phyloP scores from a whole-genome alignment of 2,888 invertebrate species.

The Listrodromus nycthemerus region DNA sequence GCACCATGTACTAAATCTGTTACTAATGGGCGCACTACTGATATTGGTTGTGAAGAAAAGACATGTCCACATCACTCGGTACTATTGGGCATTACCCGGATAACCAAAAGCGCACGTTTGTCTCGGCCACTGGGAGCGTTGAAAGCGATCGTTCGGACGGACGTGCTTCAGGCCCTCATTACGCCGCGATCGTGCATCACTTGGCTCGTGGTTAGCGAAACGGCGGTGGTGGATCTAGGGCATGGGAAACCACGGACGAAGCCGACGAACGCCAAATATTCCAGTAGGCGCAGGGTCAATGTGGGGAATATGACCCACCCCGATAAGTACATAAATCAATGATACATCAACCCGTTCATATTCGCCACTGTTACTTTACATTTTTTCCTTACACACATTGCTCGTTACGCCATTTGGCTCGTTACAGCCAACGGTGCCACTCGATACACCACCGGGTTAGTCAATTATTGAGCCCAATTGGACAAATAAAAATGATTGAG shows the following conservation, averaged over 20 bases:
- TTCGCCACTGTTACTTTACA: neutral
- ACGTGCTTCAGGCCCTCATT: constrained; percentile 86
- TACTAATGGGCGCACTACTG: no score
- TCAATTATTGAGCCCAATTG: constrained; percentile 29
- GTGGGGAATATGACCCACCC: neutral
- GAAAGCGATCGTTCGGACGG: constrained; percentile 89
- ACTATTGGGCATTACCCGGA: constrained; percentile 11
- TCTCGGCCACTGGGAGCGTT: constrained; percentile 84
- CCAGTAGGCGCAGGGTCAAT: constrained; percentile 84
- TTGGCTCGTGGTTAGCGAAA: constrained; percentile 86
- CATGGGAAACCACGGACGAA: constrained; percentile 86
- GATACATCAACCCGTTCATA: neutral
- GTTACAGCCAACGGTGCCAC: neutral
- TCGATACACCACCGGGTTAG: constrained; percentile 23
- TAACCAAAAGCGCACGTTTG: constrained; percentile 53
- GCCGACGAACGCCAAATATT: constrained; percentile 87
- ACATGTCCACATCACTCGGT: neutral
- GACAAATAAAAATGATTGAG: constrained; percentile 18
- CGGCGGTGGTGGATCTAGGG: constrained; percentile 86
- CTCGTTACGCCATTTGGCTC: neutral
- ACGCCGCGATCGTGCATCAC: constrained; percentile 86
- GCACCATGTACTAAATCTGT: no score
- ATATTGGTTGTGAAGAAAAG: neutral
- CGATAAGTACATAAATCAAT: neutral
- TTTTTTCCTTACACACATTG: neutral